Percentiles rank a stretch among this genome's conserved stretches.
Conservation (phyloP, 2,888 invertebrate genomes). For the Spodoptera exigua region DNA sequence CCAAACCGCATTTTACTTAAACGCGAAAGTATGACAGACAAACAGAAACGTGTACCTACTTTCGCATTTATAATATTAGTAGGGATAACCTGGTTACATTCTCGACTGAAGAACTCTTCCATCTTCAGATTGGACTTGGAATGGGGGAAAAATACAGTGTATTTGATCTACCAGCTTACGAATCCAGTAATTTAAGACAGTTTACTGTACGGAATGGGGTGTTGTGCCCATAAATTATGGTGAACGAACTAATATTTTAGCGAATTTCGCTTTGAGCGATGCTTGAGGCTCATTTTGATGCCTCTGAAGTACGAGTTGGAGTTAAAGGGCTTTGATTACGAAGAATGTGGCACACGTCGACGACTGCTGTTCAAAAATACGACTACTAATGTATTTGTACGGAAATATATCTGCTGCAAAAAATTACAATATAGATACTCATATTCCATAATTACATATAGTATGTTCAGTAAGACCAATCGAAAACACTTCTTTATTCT, state of each 20-base stretch:
- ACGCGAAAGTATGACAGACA: no score
- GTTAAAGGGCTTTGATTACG: constrained; percentile 9
- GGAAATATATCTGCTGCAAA: no score
- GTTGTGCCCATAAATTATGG: constrained; percentile 34
- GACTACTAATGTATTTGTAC: not conserved
- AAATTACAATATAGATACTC: no score
- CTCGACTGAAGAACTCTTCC: constrained; percentile 1
- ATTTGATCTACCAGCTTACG: constrained; percentile 34
- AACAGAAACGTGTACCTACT: no score
- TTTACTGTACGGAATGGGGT: constrained; percentile 39
- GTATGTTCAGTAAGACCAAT: no score
- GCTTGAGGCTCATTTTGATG: constrained; percentile 30
- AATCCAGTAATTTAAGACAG: constrained; percentile 38
- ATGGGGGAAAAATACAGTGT: constrained; percentile 47
- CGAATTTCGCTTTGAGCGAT: constrained; percentile 32
- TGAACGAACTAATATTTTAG: constrained; percentile 36
- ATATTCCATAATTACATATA: no score
- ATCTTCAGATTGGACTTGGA: constrained; percentile 18
- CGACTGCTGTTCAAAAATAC: not conserved
- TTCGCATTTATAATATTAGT: no score
- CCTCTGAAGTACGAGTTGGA: constrained; percentile 9
- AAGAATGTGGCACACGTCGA: constrained; percentile 3
- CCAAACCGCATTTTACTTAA: no score
- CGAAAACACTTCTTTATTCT: no score
- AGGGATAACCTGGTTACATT: constrained; percentile 23